Evolutionary conservation across 1,140 invertebrate genomes (phyloP), one percentile per base, ranked within the genome.

Genomic region (Anoplolepis gracilipes): DNA sequence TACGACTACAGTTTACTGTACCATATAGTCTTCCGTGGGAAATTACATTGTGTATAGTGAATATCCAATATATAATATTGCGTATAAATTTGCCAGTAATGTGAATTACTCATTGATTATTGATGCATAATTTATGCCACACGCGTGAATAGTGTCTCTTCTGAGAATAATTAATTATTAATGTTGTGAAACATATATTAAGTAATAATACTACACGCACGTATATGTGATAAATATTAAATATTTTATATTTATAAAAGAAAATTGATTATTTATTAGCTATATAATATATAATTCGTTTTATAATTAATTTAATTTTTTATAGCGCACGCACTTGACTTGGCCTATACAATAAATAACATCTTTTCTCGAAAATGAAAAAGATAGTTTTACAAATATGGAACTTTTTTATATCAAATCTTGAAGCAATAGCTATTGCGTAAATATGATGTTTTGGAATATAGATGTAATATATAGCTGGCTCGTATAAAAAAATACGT

Each of bases 141-240:
- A 46, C 42, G 13, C 42, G 22, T 16, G 39, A 72, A 72, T n/a
- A 57, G 25, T 25, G 33, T 42, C 53, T 53, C 36, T 49, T 19
- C 53, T 59, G 49, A 57, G 67, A 61, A 72, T 79, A 79, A 79
- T 22, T 70, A 79, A 79, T 79, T 79, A 69, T 28, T 11, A 33
- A 19, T 30, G 36, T 13, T 46, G 36, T 64, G 33, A 36, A 64
- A 77, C 10, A 49, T 49, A 19, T 49, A 49, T 77, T 77, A 62
- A 77, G 39, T 64, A 77, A 77, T 64, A 42, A 42, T 46, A n/a
- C 13, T 22, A 49, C 5, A 49, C 46, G 16, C 46, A 2, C 13
- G 19, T 16, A 46, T 13, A 25, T 57, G 7, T 22, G 28, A 42
- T 42, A 77, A 64, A 77, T 25, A 13, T 75, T 25, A 64, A 62